Base-by-base conservation (phyloP, 1,140 invertebrate species). In the Chrysomallon squamiferum region DNA sequence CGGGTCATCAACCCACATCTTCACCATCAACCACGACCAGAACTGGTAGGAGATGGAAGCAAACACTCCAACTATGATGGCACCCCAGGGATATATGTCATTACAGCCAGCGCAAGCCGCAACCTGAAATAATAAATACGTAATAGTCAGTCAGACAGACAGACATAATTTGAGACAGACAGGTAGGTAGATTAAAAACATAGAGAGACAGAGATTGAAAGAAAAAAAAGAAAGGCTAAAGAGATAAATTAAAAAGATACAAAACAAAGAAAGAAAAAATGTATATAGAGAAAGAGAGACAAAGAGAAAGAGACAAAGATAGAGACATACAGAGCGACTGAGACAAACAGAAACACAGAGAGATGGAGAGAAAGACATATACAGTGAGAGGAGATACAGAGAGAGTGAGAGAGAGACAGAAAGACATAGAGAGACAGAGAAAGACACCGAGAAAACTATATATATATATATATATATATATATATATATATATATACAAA, bases 1-100 rank as follows among this genome's bases (percentile, higher is more conserved):
- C 4, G 89, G 89, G 73, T 90, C 89, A 68, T 90, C 89, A 54
- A 90, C 85, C 67, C 76, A 74, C 5, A 88, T 25, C 45, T 73
- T 75, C 20, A 75, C 61, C 45, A 88, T 73, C 0, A 87, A 6
- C 49, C 71, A 72, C 15, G 79, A 78, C 38, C 84, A 72, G 2
- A 71, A 58, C 35, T 87, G 72, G 71, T 85, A 89, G 6, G 84
- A 59, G 5, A 84, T 61, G 2, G 84, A 87, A 27, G 82, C 84
- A 13, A 86, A 69, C 7, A 78, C 32, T 4, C 88, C 88, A 15
- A 83, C 75, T 33, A 87, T 66, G 32, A 75, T 74, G 11, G 84
- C 79, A 11, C 80, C 84, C 87, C 87, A 88, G 2, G 86, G 79
- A 15, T 77, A 65, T 60, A 87, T 75, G 1, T 78, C 62, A 65